phyloP scores from a whole-genome alignment of 2,888 invertebrate species.

The Drosophila sordidula region DNA sequence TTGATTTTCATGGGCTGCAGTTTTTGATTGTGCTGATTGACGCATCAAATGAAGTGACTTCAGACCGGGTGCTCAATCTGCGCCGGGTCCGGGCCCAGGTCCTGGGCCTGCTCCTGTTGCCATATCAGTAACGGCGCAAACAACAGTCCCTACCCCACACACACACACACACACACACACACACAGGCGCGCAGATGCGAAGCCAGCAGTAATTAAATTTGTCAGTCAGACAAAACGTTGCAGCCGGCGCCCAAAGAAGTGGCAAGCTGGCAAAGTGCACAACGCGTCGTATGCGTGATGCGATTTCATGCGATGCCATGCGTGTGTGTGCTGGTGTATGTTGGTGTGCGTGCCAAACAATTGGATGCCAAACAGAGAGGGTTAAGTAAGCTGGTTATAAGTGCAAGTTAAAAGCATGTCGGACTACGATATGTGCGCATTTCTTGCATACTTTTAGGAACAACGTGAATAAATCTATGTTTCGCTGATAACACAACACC shows the following conservation, averaged over 20 bases:
- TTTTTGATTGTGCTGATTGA: constrained; percentile 83
- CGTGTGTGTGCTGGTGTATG: constrained; percentile 7
- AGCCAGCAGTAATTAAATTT: constrained; percentile 76
- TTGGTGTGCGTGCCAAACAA: constrained; percentile 11
- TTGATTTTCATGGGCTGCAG: constrained; percentile 82
- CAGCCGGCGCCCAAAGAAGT: constrained; percentile 34
- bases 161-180: constrained; percentile 2
- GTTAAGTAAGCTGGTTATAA: constrained; percentile 20
- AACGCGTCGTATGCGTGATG: constrained; percentile 68
- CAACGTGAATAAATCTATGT: not conserved
- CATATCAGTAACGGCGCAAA: constrained; percentile 74
- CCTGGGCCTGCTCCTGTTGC: constrained; percentile 31
- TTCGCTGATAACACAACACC: not conserved
- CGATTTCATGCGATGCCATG: constrained; percentile 23
- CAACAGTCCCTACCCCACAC: constrained; percentile 44
- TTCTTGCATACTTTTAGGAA: constrained; percentile 12
- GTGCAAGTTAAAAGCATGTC: constrained; percentile 3
- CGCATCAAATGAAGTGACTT: constrained; percentile 82
- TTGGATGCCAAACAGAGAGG: not conserved
- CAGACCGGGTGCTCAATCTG: constrained; percentile 32
- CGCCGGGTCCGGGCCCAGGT: not conserved
- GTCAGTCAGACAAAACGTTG: constrained; percentile 76
- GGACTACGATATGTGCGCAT: not conserved
- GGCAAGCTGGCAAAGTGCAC: constrained; percentile 63
- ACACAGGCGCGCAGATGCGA: constrained; percentile 11